Base-by-base conservation (phyloP, 2,113 vertebrate species). In the Caranx ignobilis region DNA sequence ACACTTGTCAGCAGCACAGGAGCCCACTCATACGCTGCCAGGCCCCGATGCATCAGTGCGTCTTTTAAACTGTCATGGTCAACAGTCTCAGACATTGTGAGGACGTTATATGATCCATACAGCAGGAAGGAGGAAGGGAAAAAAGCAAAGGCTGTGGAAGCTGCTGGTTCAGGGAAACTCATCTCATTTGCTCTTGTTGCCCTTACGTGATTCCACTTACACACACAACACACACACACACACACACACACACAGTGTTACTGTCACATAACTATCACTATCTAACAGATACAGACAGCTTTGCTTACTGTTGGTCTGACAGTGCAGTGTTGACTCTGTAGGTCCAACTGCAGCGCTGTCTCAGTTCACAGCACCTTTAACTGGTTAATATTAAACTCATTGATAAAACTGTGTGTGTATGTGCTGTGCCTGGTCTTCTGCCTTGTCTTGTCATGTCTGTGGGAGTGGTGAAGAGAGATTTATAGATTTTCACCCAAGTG, bases 371-470 rank as follows among this genome's bases (percentile, higher is more conserved):
- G 18, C 47, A 52, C 43, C 65, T 66, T 71, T 50, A 59, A 47
- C 54, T 50, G 62, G 87, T 93, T 89, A 90, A 89, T 75, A 91
- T 94, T 91, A 91, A 91, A 92, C 88, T 54, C 12, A 5, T 19
- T 43, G 69, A 72, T 82, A 84, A 85, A 45, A n/a, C 3, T 48
- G 21, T 26, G 12, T 59, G 39, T 57, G 48, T 57, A 43, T 69
- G 31, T 57, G 16, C 43, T 37, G 19, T 67, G 31, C 11, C 12
- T 45, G 35, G 19, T 32, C 32, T n/a, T 64, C 26, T 77, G 16
- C 59, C n/a, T 13, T 3, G 31, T n/a, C 54, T 34, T 16, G 19
- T 68, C 43, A 4, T 41, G 3, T 52, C 19, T 19, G 16, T 21
- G 2, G 47, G 35, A 57, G 47, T 56, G 37, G n/a, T 50, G 45